Evolutionary conservation across 37 sponge, comb jelly and placozoan species (phyloP).

Genomic region (Ephydatia muelleri): DNA sequence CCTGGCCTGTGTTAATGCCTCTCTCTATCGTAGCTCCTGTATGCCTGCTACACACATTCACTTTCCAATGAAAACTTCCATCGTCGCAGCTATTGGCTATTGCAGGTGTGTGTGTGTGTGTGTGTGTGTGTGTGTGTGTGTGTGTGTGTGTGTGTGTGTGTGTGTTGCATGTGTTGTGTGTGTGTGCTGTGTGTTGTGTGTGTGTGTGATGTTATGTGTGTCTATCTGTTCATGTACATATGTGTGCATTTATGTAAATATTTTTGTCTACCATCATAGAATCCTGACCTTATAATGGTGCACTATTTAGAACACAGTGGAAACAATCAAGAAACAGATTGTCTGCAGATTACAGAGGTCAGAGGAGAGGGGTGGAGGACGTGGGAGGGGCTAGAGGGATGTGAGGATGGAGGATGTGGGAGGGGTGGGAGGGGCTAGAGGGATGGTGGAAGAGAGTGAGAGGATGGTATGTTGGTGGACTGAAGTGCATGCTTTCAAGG

Average conservation of each 20-base stretch:
- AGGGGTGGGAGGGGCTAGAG: too few relatives aligned
- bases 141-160: neutral
- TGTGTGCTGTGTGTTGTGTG: neutral
- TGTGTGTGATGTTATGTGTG: too few relatives aligned
- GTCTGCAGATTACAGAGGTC: too few relatives aligned
- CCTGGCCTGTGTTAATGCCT: too few relatives aligned
- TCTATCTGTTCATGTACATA: constrained; percentile 23
- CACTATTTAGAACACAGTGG: constrained; percentile 49
- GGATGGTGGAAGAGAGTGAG: too few relatives aligned
- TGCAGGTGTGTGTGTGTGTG: constrained; percentile 34
- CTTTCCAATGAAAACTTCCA: constrained; percentile 53
- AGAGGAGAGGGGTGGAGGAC: too few relatives aligned
- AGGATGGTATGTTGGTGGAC: too few relatives aligned
- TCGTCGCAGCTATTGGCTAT: constrained; percentile 55
- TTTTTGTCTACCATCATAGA: constrained; percentile 1
- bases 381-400: too few relatives aligned
- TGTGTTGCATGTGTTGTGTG: constrained; percentile 23
- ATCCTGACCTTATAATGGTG: constrained; percentile 66
- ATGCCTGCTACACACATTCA: constrained; percentile 57
- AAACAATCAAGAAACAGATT: too few relatives aligned
- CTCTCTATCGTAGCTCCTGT: constrained; percentile 40
- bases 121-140: constrained; percentile 35
- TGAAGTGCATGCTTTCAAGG: too few relatives aligned
- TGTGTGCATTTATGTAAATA: neutral
- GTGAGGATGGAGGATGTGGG: too few relatives aligned